phyloP scores from a whole-genome alignment of 2,797 vertebrate species.

The Acrocephalus scirpaceus region DNA sequence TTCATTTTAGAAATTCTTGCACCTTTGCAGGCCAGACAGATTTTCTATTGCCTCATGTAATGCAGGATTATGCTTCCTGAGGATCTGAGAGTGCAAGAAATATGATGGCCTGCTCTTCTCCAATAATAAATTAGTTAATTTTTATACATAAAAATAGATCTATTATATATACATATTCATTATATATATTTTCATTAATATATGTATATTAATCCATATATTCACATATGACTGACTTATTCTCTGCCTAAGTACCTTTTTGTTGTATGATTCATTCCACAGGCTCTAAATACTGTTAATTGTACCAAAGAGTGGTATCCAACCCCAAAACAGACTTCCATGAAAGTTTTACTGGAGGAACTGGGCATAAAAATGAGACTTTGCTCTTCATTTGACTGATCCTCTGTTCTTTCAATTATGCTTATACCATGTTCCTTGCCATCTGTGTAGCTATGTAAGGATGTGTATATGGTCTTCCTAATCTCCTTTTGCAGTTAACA shows the following conservation, averaged over 20 bases:
- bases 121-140: neutral
- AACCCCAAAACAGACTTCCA: neutral
- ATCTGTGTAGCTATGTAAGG: neutral
- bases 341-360: neutral
- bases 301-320: neutral
- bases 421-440: neutral
- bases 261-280: neutral
- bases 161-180: no score
- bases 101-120: neutral
- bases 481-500: neutral
- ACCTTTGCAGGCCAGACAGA: neutral
- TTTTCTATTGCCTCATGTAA: neutral
- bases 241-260: neutral
- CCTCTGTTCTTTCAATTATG: neutral
- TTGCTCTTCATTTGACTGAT: neutral
- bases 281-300: neutral
- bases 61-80: neutral
- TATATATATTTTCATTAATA: no score
- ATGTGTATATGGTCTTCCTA: neutral
- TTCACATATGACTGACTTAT: neutral
- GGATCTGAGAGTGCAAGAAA: neutral
- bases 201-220: neutral
- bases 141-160: neutral
- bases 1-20: neutral
- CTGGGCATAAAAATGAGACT: neutral